Percentiles rank a stretch among this genome's conserved stretches.
phyloP scores from a whole-genome alignment of 2,113 vertebrate genomes.

The Xenotilapia longispinis region DNA sequence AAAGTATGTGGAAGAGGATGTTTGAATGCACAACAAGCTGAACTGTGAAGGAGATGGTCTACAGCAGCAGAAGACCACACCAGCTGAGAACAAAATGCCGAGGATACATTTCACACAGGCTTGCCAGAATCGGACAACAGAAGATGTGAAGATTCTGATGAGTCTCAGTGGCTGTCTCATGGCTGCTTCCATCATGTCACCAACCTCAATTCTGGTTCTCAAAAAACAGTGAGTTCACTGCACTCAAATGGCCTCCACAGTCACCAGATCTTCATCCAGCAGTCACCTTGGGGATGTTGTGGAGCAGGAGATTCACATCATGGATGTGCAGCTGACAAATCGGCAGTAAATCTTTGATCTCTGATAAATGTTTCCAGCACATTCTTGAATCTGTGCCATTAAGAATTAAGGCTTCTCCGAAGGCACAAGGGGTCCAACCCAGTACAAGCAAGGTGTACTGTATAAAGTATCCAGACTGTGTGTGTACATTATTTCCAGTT shows the following conservation, averaged over 20 bases:
- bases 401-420: fast-evolving
- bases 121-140: not conserved
- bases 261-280: not conserved
- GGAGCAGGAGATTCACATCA: not conserved
- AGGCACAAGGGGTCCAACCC: fast-evolving
- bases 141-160: not conserved
- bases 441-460: fast-evolving
- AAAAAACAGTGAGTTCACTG: fast-evolving
- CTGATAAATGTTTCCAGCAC: not conserved
- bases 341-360: fast-evolving
- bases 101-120: not conserved
- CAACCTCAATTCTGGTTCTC: not conserved
- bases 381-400: not conserved
- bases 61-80: not conserved
- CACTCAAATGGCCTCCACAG: not conserved
- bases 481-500: not conserved
- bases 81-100: not conserved
- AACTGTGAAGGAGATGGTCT: not conserved
- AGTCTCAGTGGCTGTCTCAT: not conserved
- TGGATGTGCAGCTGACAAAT: not conserved
- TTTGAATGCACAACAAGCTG: not conserved
- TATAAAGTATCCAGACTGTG: not conserved
- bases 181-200: not conserved
- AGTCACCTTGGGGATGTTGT: not conserved
- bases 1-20: not conserved